phyloP scores from a whole-genome alignment of 2,113 vertebrate genomes.

The Chaetorhynchus papuensis region DNA sequence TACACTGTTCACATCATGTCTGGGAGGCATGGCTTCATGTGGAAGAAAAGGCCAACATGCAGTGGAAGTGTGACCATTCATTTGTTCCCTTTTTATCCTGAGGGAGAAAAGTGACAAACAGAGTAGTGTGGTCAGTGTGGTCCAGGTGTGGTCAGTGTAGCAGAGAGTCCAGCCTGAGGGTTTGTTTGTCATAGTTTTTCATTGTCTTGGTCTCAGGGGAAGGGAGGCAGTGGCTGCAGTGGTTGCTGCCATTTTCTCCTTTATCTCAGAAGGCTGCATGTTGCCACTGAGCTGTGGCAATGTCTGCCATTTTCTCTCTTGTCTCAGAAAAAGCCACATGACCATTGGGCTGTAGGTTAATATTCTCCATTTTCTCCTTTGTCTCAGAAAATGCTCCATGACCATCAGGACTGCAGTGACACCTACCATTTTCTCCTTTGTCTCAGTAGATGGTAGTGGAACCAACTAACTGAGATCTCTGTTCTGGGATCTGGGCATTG shows the following conservation, averaged over 20 bases:
- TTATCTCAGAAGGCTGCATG: not conserved
- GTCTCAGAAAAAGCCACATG: not conserved
- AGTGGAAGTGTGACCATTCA: not conserved
- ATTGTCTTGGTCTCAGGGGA: not conserved
- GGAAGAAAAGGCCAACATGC: not conserved
- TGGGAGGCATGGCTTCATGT: not conserved
- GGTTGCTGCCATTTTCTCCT: too few relatives aligned
- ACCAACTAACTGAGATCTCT: not conserved
- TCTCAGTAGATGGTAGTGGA: not conserved
- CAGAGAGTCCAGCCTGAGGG: too few relatives aligned
- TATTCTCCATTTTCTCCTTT: not conserved
- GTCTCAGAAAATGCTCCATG: not conserved
- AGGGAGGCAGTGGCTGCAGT: not conserved
- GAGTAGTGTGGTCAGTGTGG: not conserved
- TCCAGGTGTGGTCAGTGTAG: not conserved
- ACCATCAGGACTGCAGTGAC: not conserved
- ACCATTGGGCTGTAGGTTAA: not conserved
- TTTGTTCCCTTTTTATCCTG: not conserved
- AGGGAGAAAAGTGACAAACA: not conserved
- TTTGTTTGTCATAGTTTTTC: not conserved
- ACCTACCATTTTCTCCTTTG: not conserved
- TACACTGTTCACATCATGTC: not conserved
- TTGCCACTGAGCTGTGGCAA: not conserved
- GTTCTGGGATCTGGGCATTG: not conserved
- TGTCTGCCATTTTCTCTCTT: not conserved